Conservation (phyloP, 2,113 vertebrate genomes). For the Acrocephalus kingi region DNA sequence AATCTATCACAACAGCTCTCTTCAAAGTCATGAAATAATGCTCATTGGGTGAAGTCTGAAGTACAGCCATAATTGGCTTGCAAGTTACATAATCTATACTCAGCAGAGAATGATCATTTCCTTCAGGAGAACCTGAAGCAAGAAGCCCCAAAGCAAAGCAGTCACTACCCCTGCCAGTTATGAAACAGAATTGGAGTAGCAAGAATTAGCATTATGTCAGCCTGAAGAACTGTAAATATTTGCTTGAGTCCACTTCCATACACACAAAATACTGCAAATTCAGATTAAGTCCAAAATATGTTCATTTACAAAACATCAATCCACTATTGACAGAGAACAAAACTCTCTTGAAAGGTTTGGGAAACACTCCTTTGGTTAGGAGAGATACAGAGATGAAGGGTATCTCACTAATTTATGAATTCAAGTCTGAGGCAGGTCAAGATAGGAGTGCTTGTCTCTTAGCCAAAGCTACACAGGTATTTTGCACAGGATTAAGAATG, state of each 20-base stretch:
- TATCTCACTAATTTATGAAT: background rate
- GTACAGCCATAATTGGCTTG: background rate
- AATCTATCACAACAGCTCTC: background rate
- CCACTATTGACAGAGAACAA: background rate
- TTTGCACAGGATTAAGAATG: background rate
- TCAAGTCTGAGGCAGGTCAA: background rate
- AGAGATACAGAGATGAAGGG: background rate
- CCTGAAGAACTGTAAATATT: background rate
- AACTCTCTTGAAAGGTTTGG: background rate
- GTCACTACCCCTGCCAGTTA: background rate
- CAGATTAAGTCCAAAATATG: background rate
- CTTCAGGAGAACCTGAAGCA: background rate
- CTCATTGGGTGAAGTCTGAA: background rate
- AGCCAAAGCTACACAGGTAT: background rate
- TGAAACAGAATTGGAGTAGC: background rate
- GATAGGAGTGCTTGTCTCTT: background rate
- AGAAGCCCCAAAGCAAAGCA: background rate
- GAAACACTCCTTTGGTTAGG: background rate
- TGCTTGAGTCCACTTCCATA: background rate
- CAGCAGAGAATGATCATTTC: background rate
- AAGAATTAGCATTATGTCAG: background rate
- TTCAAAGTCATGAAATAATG: background rate
- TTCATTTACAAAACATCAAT: background rate
- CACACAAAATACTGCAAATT: background rate
- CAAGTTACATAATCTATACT: background rate